Percentiles rank a stretch among this genome's conserved stretches.
These are phyloP conservation scores for Calephelis virginiensis DNA, from an alignment of 1,140 invertebrate species.

Conservation along the genomic window DNA sequence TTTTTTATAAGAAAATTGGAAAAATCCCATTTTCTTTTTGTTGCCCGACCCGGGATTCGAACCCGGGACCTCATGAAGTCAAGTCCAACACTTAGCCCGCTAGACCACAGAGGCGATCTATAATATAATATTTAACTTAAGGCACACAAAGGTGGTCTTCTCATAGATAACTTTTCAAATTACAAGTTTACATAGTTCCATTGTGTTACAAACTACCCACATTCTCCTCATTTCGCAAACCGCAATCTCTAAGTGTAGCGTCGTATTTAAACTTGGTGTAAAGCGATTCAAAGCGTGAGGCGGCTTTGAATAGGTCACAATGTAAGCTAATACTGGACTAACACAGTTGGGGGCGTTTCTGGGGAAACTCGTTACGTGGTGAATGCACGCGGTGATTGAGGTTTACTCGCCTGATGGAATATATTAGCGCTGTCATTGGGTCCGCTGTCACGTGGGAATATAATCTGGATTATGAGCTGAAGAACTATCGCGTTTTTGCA, in stretches of 20 bases:
- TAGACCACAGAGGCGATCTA: too few relatives aligned
- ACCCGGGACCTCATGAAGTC: too few relatives aligned
- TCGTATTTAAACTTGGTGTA: constrained; percentile 12
- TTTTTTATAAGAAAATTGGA: too few relatives aligned
- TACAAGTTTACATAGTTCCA: neutral
- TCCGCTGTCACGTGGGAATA: neutral
- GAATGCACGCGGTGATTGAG: constrained; percentile 43
- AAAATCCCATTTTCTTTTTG: too few relatives aligned
- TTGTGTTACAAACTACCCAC: neutral
- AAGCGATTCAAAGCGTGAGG: constrained; percentile 9
- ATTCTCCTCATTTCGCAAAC: neutral
- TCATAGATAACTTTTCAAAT: too few relatives aligned
- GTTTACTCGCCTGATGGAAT: constrained; percentile 45
- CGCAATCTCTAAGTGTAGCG: constrained; percentile 6
- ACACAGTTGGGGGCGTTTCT: constrained; percentile 28
- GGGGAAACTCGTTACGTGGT: constrained; percentile 37
- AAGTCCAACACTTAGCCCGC: too few relatives aligned
- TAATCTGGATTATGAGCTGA: neutral
- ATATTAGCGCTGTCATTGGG: constrained; percentile 34
- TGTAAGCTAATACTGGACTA: constrained; percentile 26
- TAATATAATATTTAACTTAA: too few relatives aligned
- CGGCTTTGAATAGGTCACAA: constrained; percentile 6
- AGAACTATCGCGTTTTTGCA: neutral
- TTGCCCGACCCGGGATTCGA: too few relatives aligned
- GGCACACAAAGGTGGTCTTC: too few relatives aligned